Conservation (phyloP, 1,140 invertebrate species). For the Apolygus lucorum region DNA sequence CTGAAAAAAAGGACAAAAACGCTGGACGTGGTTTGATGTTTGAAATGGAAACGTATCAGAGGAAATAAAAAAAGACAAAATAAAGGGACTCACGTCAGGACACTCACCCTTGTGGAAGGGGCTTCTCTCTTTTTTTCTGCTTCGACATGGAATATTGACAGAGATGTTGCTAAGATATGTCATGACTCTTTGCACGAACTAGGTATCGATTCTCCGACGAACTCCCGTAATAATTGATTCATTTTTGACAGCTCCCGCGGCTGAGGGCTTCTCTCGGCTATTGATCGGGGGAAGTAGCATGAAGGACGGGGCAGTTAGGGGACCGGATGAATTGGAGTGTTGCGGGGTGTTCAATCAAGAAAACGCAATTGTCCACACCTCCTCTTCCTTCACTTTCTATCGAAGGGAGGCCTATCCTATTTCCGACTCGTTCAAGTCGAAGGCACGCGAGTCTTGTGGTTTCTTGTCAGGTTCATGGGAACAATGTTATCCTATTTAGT, state of each 20-base stretch:
- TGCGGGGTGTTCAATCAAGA: neutral
- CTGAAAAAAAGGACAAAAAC: too few relatives aligned
- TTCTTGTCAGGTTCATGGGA: too few relatives aligned
- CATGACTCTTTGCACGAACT: neutral
- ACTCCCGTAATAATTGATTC: neutral
- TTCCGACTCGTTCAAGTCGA: too few relatives aligned
- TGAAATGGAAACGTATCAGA: too few relatives aligned
- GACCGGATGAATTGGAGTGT: neutral
- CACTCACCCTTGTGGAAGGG: too few relatives aligned
- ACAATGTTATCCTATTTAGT: too few relatives aligned
- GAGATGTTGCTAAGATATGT: neutral
- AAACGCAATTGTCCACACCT: neutral
- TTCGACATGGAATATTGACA: neutral
- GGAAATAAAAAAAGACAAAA: too few relatives aligned
- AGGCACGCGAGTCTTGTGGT: too few relatives aligned
- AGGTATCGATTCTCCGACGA: neutral
- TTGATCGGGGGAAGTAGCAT: neutral
- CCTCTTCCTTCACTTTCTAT: too few relatives aligned
- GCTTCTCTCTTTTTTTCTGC: too few relatives aligned
- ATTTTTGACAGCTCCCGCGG: neutral
- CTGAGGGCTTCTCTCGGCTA: neutral
- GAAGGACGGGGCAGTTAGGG: neutral
- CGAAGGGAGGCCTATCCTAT: neutral
- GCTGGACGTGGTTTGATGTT: too few relatives aligned
- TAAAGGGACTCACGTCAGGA: too few relatives aligned